Conservation (phyloP, 2,113 vertebrate species). For the Cebidichthys violaceus region DNA sequence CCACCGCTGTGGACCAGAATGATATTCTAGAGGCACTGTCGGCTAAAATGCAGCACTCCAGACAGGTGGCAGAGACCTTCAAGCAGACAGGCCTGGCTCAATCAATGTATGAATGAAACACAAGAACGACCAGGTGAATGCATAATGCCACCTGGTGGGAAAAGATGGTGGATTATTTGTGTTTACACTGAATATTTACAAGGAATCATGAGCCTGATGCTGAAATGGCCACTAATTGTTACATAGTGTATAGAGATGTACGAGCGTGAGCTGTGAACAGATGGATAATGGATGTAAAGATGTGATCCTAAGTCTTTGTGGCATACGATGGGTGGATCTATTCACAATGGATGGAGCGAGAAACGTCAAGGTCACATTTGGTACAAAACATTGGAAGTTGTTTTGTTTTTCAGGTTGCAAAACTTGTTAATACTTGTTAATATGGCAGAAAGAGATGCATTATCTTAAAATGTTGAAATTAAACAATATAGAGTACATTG, state of each 20-base stretch:
- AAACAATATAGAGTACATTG: neutral
- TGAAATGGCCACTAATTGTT: slow-evolving; percentile 1
- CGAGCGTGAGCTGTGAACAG: neutral
- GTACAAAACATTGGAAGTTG: neutral
- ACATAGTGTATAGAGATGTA: slow-evolving; percentile 11
- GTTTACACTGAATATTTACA: slow-evolving; percentile 31
- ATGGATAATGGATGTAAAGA: slow-evolving; percentile 36
- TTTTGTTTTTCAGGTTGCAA: slow-evolving; percentile 11
- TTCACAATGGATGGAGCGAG: neutral
- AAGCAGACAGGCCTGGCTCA: slow-evolving; percentile 80
- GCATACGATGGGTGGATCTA: slow-evolving; percentile 13
- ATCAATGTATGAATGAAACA: slow-evolving; percentile 79
- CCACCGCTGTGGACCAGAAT: slow-evolving; percentile 83
- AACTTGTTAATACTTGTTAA: neutral
- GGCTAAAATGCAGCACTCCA: slow-evolving; percentile 84
- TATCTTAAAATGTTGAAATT: neutral
- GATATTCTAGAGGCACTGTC: slow-evolving; percentile 84
- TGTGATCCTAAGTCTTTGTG: slow-evolving; percentile 25
- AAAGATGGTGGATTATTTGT: slow-evolving; percentile 9
- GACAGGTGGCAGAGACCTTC: slow-evolving; percentile 83
- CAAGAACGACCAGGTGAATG: neutral
- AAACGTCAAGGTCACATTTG: slow-evolving; percentile 4
- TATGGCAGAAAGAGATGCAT: neutral
- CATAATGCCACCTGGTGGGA: slow-evolving; percentile 53
- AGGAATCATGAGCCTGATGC: slow-evolving; percentile 11